Percentiles rank a stretch among this genome's conserved stretches.
phyloP scores from a whole-genome alignment of 2,888 invertebrate genomes.

The Cheilosia urbana region DNA sequence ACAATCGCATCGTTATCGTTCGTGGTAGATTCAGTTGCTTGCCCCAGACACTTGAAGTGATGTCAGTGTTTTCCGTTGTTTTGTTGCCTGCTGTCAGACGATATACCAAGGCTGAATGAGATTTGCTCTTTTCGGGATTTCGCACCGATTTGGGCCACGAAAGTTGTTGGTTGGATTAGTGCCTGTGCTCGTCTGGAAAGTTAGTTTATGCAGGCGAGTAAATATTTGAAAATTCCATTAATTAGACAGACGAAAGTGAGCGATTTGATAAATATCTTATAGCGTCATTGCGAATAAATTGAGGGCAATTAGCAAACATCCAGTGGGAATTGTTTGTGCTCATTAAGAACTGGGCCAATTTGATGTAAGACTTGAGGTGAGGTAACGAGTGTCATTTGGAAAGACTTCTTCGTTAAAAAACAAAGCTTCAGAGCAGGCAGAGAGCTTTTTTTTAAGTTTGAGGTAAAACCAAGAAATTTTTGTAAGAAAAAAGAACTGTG shows the following conservation, averaged over 20 bases:
- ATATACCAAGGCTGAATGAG: constrained; percentile 24
- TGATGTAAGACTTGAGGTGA: not conserved
- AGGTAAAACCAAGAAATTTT: no score
- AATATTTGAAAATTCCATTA: constrained; percentile 18
- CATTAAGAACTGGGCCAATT: not conserved
- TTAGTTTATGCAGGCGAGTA: constrained; percentile 12
- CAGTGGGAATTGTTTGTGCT: not conserved
- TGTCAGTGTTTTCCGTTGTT: constrained; percentile 35
- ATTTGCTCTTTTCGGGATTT: constrained; percentile 15
- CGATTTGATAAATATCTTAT: constrained; percentile 1
- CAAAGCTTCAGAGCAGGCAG: no score
- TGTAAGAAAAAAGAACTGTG: no score
- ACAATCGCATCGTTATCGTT: constrained; percentile 9
- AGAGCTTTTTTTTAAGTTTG: no score
- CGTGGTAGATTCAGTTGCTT: not conserved
- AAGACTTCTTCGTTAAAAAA: no score
- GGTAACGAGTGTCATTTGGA: no score
- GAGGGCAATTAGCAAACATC: not conserved
- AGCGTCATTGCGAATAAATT: not conserved
- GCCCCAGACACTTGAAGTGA: constrained; percentile 24
- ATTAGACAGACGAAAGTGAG: constrained; percentile 5
- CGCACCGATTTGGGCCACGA: not conserved
- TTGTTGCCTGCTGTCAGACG: constrained; percentile 33
- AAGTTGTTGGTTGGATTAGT: not conserved
- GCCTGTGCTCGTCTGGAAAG: not conserved